Base-by-base conservation (phyloP, 2,888 invertebrate genomes). In the Lasioglossum calceatum region DNA sequence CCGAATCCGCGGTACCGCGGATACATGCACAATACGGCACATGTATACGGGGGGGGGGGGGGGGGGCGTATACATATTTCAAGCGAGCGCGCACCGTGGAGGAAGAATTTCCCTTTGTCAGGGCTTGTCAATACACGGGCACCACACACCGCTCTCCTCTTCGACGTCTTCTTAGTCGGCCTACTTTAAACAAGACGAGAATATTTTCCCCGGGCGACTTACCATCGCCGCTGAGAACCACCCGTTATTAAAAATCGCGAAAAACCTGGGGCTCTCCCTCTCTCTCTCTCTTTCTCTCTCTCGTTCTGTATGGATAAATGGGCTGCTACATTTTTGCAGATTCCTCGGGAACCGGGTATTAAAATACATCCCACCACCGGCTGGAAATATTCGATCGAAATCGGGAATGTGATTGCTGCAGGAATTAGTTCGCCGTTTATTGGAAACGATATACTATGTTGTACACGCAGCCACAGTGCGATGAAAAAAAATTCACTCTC, bases 11-110 rank as follows among this genome's bases (percentile, higher is more conserved):
- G 79, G 72, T 82, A 58, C 61, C 61, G 14, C 81, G 88, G 54
- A 54, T 54, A 54, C 54, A 89, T 89, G 84, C 89, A 87, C 27
- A 14, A n/a, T 61, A 16, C 47, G 16, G 12, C 27, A n/a, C 61
- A 61, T 14, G 61, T 27, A 67, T 67, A 36, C 8, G 32, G 3
- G 0, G 19, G 27, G 1, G 32, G 3, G 10, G 19, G 32, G 3
- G 0, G 19, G 27, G 1, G 32, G 3, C 19, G 19, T 32, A 32
- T 88, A 82, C 90, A 91, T 91, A 91, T 90, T 91, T 90, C 32
- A 83, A 32, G 32, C 32, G 42, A 77, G 36, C 36, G 32, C 42
- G 32, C 71, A 58, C 27, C 71, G 58, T 14, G 72, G 23, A 23
- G 54, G 64, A 54, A 23, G 39, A 77, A 47, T 71, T 75, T 85